Conservation (phyloP, 2,888 invertebrate genomes). For the Diplazon laetatorius region DNA sequence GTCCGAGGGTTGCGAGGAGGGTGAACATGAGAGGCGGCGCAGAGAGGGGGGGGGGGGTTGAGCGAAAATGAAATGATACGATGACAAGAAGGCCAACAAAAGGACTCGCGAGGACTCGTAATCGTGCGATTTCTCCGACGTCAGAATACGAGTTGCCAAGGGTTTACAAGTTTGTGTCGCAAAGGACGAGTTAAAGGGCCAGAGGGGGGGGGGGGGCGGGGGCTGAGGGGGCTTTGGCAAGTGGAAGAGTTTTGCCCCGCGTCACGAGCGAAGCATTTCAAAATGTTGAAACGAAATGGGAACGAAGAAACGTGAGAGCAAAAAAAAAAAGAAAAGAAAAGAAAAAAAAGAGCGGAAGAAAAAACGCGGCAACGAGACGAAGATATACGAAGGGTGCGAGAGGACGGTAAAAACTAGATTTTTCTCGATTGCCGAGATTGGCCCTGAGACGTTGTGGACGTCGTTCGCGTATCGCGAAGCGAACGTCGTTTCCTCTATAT, state of each 20-base stretch:
- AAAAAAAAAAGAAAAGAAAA: neutral
- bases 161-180: neutral
- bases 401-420: constrained; percentile 58
- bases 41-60: neutral
- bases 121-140: constrained; percentile 18
- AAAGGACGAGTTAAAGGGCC: constrained; percentile 26
- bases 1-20: too few relatives aligned
- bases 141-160: constrained; percentile 1
- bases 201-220: too few relatives aligned
- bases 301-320: constrained; percentile 16
- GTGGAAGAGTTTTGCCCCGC: neutral
- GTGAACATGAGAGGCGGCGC: too few relatives aligned
- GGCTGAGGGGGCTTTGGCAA: too few relatives aligned
- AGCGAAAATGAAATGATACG: constrained; percentile 10
- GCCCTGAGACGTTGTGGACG: constrained; percentile 49
- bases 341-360: constrained; percentile 16
- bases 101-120: constrained; percentile 6
- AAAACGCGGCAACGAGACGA: constrained; percentile 16
- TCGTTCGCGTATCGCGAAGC: constrained; percentile 42
- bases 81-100: constrained; percentile 14
- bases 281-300: neutral
- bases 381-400: constrained; percentile 50
- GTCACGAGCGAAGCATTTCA: neutral
- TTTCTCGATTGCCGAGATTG: constrained; percentile 66
- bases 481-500: constrained; percentile 56